Evolutionary conservation across 2,888 invertebrate species (phyloP).

Genomic region (Tachina lurida): DNA sequence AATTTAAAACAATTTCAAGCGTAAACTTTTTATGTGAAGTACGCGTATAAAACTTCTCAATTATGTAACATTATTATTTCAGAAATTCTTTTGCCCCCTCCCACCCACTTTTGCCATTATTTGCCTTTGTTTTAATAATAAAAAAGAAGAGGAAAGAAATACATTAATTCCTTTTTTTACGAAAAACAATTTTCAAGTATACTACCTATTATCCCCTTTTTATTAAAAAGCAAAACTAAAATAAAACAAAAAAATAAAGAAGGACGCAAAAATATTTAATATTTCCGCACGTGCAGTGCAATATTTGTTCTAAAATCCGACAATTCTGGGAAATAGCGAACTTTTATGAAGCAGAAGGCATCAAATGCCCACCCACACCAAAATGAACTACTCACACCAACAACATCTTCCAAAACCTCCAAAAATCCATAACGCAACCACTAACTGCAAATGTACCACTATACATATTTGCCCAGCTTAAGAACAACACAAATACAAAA

Average conservation of each 20-base stretch:
- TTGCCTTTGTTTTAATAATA: constrained; percentile 34
- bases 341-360: background rate
- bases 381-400: constrained; percentile 54
- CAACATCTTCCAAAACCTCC: constrained; percentile 31
- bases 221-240: constrained; percentile 47
- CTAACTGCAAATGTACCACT: constrained; percentile 34
- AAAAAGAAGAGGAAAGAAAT: constrained; percentile 1
- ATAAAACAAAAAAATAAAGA: constrained; percentile 21
- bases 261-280: constrained; percentile 52
- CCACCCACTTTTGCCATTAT: background rate
- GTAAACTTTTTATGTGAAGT: constrained; percentile 1
- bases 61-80: constrained; percentile 16
- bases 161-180: constrained; percentile 18
- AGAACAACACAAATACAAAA: background rate
- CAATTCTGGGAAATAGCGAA: constrained; percentile 20
- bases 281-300: constrained; percentile 65
- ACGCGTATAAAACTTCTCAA: constrained; percentile 8
- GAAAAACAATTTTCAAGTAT: constrained; percentile 52
- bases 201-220: constrained; percentile 60
- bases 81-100: constrained; percentile 5
- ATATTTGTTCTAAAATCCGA: constrained; percentile 29
- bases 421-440: constrained; percentile 29
- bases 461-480: constrained; percentile 12
- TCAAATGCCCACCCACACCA: constrained; percentile 31
- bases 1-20: background rate